Evolutionary conservation across 2,797 vertebrate species (phyloP), one percentile per base, ranked within the genome.

Genomic region (Esox masquinongy): DNA sequence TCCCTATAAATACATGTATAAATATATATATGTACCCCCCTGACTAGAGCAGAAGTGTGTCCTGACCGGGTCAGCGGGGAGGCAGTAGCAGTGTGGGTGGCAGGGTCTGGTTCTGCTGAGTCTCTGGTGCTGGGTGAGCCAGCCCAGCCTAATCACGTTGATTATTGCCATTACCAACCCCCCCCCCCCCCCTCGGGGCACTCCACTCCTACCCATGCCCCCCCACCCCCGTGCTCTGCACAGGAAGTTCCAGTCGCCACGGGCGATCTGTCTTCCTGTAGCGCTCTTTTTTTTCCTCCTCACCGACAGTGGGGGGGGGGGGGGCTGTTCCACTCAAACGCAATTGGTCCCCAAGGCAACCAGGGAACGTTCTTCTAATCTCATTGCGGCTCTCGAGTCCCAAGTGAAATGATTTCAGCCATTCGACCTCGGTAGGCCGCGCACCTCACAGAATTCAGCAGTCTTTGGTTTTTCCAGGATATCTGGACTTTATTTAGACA

Each of bases 181-280:
- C 75, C 79, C 77, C 80, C 74, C 75, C 50, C 85, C 51, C 73
- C 36, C 36, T 85, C 88, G 87, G 90, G 87, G 87, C 74, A 87
- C 88, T 80, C n/a, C 53, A n/a, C 53, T 56, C 88, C 84, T 89
- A 87, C 89, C 90, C 88, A 85, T 88, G 88, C 90, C 91, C 91
- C 91, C 53, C 53, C 36, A 11, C 43, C 43, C 12, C 43, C 5
- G 56, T 89, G 91, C 78, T 85, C 90, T 86, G 87, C 84, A 92
- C 88, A 93, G 93, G 93, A 94, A 94, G 90, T 92, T 87, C 89
- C 81, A 83, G 85, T 91, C 84, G 93, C 93, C 91, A 92, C 84
- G 87, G 92, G 93, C 92, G 71, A 92, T 94, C 84, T 43, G 77
- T 91, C 90, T 95, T 94, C 93, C 94, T 93, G 92, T 86, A 91